These are phyloP conservation scores for Chaetodon auriga DNA, from an alignment of 2,113 vertebrate genomes.

Conservation along the genomic window DNA sequence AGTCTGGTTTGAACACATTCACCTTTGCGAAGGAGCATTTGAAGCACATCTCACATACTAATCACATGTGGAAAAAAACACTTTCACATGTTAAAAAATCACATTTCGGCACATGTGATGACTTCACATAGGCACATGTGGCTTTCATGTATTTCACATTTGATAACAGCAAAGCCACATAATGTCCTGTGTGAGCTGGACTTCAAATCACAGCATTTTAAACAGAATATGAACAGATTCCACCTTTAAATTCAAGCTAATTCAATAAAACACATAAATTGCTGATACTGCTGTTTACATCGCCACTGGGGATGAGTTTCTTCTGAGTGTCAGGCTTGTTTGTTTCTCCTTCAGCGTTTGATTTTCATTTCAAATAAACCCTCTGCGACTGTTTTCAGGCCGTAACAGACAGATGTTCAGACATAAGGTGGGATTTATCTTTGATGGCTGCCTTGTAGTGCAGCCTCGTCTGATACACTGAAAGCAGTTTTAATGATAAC, in stretches of 20 bases:
- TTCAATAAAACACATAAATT: no score
- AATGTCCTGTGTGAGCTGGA: background rate
- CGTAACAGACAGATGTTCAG: constrained; percentile 20
- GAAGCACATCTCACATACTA: background rate
- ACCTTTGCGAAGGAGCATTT: background rate
- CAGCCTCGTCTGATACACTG: constrained; percentile 2
- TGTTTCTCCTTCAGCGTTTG: background rate
- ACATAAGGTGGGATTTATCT: background rate
- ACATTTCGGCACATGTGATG: no score
- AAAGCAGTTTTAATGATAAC: constrained; percentile 32
- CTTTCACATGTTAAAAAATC: background rate
- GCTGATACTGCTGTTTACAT: background rate
- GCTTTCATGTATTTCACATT: background rate
- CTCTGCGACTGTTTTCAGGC: background rate
- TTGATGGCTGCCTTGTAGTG: constrained; percentile 1
- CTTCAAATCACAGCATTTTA: background rate
- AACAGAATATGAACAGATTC: background rate
- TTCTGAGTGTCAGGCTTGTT: background rate
- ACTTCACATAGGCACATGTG: background rate
- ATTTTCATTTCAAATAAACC: background rate
- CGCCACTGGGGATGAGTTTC: background rate
- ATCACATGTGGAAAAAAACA: background rate
- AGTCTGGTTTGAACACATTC: background rate
- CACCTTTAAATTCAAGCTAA: background rate
- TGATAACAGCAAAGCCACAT: background rate